Base-by-base conservation (phyloP, 2,113 vertebrate species). In the Geothlypis trichas region DNA sequence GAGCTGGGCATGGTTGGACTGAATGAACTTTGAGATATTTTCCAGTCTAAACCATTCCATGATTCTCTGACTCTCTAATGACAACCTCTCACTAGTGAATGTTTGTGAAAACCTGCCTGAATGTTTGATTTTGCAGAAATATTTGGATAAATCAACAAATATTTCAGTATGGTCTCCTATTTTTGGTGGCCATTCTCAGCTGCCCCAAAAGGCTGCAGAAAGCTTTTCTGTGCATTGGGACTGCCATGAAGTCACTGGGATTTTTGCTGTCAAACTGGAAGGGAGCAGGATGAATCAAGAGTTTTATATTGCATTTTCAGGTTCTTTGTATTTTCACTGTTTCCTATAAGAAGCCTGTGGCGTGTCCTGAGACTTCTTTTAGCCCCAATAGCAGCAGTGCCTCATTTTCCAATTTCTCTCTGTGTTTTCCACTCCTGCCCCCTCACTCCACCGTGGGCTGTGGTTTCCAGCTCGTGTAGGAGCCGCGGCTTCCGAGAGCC, bases 221-320 rank as follows among this genome's bases (percentile, higher is more conserved):
- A 52, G 41, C 31, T 54, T 72, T 31, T 10, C 68, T 13, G 5
- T n/a, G 46, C 11, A 0, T 11, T 1, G 2, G 30, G 31, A 16
- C 35, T n/a, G 41, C 79, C 2, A 0, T 47, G 72, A 94, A 74
- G 89, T 89, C 82, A 59, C 15, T 4, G 55, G 77, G 81, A 88
- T 17, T 93, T 96, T 95, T 81, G 52, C 66, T 81, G 5, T 24
- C 3, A 9, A 7, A 41, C 13, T 54, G 24, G 57, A 21, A 84
- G 14, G 91, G 79, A 86, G 69, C 39, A 28, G 68, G 79, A 88
- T 94, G 84, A 95, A 95, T 87, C 91, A 88, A 73, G 74, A 63
- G 62, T 58, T 91, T 71, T 77, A 51, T 76, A 58, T 62, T 11
- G 52, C 69, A 30, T 95, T 97, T 96, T 95, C 94, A 96, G 84